Conservation (phyloP, 2,888 invertebrate species). For the Spilarctia lutea region DNA sequence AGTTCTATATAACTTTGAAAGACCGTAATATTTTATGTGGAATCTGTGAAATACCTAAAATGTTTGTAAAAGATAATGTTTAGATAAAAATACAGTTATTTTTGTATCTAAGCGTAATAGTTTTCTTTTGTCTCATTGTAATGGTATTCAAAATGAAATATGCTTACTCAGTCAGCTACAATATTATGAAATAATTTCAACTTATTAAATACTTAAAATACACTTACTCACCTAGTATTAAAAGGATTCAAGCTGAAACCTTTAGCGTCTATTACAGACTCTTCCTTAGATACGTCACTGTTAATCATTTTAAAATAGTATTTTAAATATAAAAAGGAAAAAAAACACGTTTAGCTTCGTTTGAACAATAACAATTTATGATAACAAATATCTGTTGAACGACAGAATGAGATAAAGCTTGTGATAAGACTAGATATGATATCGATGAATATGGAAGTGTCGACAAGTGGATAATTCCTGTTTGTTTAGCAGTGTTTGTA, state of each 20-base stretch:
- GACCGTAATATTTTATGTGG: too few relatives aligned
- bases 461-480: neutral
- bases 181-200: neutral
- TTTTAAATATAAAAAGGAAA: neutral
- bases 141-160: neutral
- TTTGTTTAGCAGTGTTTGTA: too few relatives aligned
- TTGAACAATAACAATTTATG: neutral
- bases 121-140: neutral
- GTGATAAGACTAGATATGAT: constrained; percentile 2
- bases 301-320: neutral
- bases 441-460: neutral
- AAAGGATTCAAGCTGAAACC: constrained; percentile 41
- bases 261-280: constrained; percentile 30
- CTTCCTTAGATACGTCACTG: constrained; percentile 4
- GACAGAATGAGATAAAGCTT: neutral
- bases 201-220: neutral
- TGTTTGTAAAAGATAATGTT: too few relatives aligned
- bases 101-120: too few relatives aligned
- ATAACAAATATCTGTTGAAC: neutral
- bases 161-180: neutral
- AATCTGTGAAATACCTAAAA: too few relatives aligned
- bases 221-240: constrained; percentile 45
- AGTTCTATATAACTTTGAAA: too few relatives aligned
- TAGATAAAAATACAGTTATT: too few relatives aligned
- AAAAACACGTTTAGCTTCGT: neutral